phyloP scores from a whole-genome alignment of 2,113 vertebrate genomes.

The Alosa alosa region DNA sequence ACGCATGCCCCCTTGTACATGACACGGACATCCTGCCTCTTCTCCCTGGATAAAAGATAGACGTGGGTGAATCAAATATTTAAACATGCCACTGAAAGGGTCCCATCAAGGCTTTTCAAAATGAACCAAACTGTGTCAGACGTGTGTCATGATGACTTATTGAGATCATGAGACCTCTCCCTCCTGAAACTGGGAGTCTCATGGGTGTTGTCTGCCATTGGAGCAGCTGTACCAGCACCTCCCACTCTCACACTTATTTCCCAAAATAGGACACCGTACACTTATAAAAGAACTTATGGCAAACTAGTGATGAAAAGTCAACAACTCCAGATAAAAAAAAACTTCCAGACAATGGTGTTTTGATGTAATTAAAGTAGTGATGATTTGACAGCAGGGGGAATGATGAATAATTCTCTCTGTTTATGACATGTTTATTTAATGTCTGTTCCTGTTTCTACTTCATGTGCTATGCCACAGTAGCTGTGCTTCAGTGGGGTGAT shows the following conservation, averaged over 20 bases:
- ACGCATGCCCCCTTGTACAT: background rate
- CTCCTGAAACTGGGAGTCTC: background rate
- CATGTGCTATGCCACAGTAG: background rate
- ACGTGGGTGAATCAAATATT: background rate
- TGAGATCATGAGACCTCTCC: background rate
- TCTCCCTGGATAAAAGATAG: background rate
- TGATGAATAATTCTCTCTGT: background rate
- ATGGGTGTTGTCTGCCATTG: background rate
- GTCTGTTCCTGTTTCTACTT: background rate
- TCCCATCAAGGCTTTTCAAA: background rate
- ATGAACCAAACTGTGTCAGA: background rate
- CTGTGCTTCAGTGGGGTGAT: background rate
- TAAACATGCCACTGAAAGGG: background rate
- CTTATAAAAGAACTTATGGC: background rate
- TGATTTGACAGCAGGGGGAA: background rate
- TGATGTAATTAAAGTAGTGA: background rate
- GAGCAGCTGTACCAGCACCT: constrained; percentile 22
- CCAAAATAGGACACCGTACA: background rate
- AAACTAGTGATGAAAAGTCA: background rate
- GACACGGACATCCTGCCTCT: background rate
- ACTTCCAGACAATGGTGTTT: background rate
- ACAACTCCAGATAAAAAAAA: background rate
- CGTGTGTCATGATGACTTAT: background rate
- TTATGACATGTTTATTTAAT: background rate
- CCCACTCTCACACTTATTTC: constrained; percentile 18